Percentiles rank a stretch among this genome's conserved stretches.
Conservation (phyloP, 1,140 invertebrate species). For the Thaumatotibia leucotreta region DNA sequence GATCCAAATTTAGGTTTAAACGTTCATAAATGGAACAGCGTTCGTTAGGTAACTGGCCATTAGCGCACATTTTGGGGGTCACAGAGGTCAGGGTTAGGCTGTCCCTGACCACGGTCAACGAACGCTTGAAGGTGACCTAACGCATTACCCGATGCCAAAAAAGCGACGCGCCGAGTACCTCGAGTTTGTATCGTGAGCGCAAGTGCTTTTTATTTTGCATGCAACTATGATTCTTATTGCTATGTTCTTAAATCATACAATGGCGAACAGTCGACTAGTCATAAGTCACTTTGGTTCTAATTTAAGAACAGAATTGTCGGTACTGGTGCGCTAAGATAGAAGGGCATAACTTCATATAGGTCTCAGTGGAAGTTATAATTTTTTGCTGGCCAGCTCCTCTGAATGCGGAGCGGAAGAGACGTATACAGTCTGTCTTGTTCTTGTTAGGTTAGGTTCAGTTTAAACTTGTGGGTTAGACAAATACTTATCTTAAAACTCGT, state of each 20-base stretch:
- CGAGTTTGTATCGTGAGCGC: not conserved
- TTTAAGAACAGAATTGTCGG: not conserved
- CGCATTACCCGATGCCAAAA: not conserved
- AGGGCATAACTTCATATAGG: not conserved
- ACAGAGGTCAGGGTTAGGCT: conserved; percentile 39
- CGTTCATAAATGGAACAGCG: not conserved
- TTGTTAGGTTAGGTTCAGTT: not conserved
- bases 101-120: conserved; percentile 73
- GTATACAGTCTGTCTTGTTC: not conserved
- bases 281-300: not conserved
- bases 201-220: not conserved
- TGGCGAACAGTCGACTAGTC: not conserved
- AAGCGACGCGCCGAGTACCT: not conserved
- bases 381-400: not conserved
- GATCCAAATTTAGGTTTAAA: not conserved
- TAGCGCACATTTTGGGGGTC: conserved; percentile 19
- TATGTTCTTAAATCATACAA: not conserved
- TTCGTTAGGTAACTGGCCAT: not conserved
- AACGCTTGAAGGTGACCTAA: conserved; percentile 64
- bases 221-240: not conserved
- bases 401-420: not conserved
- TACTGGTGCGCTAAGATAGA: not conserved
- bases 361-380: not conserved
- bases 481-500: not conserved
- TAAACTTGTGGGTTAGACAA: not conserved